phyloP scores from a whole-genome alignment of 23 tunicate species.

The Diplosoma virens region DNA sequence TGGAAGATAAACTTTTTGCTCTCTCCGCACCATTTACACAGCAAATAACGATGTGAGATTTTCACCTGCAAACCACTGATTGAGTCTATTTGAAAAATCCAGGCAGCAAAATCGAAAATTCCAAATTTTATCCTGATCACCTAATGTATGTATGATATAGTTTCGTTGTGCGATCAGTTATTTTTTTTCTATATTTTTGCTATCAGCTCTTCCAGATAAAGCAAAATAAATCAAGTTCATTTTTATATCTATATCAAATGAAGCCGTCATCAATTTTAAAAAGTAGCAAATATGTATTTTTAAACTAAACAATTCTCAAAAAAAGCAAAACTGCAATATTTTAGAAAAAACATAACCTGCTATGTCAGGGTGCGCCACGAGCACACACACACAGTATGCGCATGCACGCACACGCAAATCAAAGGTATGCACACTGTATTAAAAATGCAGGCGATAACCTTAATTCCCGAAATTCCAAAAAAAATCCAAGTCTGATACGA shows the following conservation, averaged over 20 bases:
- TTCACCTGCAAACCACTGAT: neutral
- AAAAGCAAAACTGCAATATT: neutral
- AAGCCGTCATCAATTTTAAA: neutral
- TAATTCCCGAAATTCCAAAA: neutral
- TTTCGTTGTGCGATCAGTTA: neutral
- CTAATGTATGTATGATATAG: neutral
- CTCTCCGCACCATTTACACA: neutral
- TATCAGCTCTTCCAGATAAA: too few species aligned
- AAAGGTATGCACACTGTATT: neutral
- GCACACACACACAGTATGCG: neutral
- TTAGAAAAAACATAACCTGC: neutral
- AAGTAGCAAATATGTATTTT: neutral
- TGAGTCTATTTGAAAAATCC: neutral
- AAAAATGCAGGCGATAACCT: neutral
- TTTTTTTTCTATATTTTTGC: too few species aligned
- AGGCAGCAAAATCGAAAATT: neutral
- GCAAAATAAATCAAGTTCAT: too few species aligned
- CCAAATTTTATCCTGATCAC: too few species aligned
- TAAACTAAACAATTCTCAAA: neutral
- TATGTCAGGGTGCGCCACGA: neutral
- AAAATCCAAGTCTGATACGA: neutral
- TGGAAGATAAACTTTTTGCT: neutral
- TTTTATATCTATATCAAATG: neutral
- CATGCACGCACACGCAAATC: neutral
- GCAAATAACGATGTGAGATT: neutral